Evolutionary conservation across 2,113 vertebrate species (phyloP), one percentile per base, ranked within the genome.

Genomic region (Triplophysa siluroides): DNA sequence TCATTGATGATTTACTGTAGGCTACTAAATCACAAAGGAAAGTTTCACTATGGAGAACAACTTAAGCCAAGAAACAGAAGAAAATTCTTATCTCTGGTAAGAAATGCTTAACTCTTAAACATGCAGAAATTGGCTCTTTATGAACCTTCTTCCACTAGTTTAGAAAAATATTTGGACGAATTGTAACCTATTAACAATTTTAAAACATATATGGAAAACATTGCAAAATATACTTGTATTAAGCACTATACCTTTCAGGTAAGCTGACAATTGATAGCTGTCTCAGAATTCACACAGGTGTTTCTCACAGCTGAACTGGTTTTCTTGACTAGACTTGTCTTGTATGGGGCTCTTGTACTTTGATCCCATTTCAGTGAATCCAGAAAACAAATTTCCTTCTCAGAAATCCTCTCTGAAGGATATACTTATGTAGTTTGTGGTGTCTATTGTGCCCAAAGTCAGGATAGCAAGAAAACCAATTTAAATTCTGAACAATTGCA

Each of bases 41-140:
- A 73, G 38, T 60, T 8, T 70, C 9, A 29, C n/a, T 2, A 91
- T 91, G 90, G 91, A 92, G 79, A 85, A 68, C 45, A 82, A 11
- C 47, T 78, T 71, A 77, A 86, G 0, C 69, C 88, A 80, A 71
- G 90, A 89, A 76, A 23, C 76, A 26, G 90, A 91, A 73, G 88
- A 92, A 74, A 80, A 84, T 54, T 67, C 85, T 13, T 85, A 89
- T 81, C 85, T 90, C 77, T 87, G 90, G 91, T 92, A 88, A 91
- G 87, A n/a, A 66, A 24, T 16, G 10, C 58, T 60, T 74, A 23
- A 72, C 29, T 74, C 38, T 74, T 21, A 75, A 61, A 43, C 9
- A 29, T 3, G 7, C 13, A 73, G 60, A 60, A 19, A 23, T 9
- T 62, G 21, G 47, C 24, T 14, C 1, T 13, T 24, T 11, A 54